phyloP scores from a whole-genome alignment of 2,888 invertebrate species.

The Julus scanicus region DNA sequence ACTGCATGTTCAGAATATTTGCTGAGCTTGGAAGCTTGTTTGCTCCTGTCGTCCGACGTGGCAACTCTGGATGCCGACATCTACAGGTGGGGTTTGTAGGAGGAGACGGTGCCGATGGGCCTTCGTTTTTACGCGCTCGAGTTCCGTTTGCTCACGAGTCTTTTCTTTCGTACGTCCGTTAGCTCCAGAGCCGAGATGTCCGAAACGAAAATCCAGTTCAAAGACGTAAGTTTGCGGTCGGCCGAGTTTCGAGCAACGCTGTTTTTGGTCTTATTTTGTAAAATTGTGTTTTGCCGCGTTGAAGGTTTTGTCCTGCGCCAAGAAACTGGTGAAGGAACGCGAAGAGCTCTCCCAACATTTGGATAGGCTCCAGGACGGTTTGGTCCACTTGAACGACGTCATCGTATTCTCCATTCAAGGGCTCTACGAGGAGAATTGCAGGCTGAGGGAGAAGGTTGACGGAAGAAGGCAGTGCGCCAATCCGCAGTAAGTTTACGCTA shows the following conservation, averaged over 20 bases:
- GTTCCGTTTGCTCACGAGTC: no score
- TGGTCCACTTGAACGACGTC: conserved; percentile 61
- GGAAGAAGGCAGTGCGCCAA: conserved; percentile 53
- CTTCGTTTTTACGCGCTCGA: no score
- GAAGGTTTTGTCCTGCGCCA: conserved; percentile 57
- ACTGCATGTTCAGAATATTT: conserved; percentile 63
- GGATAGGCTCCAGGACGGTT: conserved; percentile 61
- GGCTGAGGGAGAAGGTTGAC: conserved; percentile 59
- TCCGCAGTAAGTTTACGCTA: conserved; percentile 52
- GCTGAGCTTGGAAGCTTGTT: conserved; percentile 62
- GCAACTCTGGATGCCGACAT: conserved; percentile 59
- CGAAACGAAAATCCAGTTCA: conserved; percentile 60
- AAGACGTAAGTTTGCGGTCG: conserved; percentile 57
- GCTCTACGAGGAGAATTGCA: conserved; percentile 57
- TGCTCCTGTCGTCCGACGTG: conserved; percentile 62
- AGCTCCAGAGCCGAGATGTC: conserved; percentile 59
- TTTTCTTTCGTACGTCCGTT: no score
- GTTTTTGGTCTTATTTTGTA: neutral
- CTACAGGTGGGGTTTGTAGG: conserved; percentile 58
- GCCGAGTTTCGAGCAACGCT: no score
- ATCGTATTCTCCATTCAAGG: conserved; percentile 59
- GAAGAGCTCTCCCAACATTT: conserved; percentile 63
- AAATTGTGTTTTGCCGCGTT: neutral
- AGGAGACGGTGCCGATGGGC: no score
- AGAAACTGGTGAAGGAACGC: conserved; percentile 64